Evolutionary conservation across 2,888 invertebrate species (phyloP).

Genomic region (Frankliniella intonsa): DNA sequence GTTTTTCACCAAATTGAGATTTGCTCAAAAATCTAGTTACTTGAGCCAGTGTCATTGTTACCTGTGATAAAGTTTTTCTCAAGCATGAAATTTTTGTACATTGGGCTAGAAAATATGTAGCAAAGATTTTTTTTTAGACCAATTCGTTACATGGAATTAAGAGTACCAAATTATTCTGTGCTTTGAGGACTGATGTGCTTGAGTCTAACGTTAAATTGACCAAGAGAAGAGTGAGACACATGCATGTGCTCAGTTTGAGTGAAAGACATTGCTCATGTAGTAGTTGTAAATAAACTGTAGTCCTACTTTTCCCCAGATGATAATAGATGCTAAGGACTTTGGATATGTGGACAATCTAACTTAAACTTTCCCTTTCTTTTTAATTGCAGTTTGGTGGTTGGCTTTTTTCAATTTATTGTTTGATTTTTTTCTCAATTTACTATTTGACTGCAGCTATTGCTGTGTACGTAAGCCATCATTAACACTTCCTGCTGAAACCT

Average conservation of each 20-base stretch:
- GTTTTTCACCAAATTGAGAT: conserved; percentile 9
- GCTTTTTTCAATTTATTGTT: neutral
- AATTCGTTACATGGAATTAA: neutral
- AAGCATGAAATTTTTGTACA: neutral
- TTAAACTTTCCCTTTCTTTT: neutral
- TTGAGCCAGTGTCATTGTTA: conserved; percentile 1
- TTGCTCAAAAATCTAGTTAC: neutral
- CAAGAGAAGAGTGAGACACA: neutral
- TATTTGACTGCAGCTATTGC: too few relatives aligned
- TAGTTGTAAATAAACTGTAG: neutral
- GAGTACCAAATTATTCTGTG: neutral
- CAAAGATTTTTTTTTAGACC: neutral
- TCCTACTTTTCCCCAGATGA: neutral
- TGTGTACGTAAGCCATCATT: too few relatives aligned
- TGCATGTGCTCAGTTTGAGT: neutral
- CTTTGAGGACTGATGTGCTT: neutral
- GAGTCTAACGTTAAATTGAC: neutral
- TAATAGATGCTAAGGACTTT: neutral
- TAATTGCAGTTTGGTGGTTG: neutral
- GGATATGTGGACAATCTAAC: conserved; percentile 13
- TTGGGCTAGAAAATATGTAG: neutral
- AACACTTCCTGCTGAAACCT: too few relatives aligned
- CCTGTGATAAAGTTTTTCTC: conserved; percentile 19
- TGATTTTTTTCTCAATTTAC: neutral
- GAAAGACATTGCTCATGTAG: neutral